Conservation (phyloP, 2,113 vertebrate genomes). For the Silurus glanis region DNA sequence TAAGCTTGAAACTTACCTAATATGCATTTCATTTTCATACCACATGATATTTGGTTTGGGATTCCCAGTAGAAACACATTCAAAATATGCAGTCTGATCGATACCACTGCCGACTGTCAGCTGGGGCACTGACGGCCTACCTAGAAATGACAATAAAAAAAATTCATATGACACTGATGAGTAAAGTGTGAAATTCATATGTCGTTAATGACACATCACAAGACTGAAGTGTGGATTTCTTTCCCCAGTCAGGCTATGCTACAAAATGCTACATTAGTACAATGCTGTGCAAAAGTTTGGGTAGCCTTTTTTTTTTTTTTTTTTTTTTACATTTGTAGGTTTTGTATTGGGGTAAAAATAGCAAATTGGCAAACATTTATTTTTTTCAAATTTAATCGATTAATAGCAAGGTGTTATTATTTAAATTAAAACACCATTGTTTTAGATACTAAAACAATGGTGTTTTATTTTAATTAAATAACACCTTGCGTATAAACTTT, state of each 20-base stretch:
- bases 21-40: constrained; percentile 48
- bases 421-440: too few species aligned
- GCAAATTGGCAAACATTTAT: background rate
- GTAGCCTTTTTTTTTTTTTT: background rate
- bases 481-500: too few species aligned
- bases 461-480: too few species aligned
- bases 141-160: constrained; percentile 49
- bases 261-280: constrained; percentile 2
- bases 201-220: background rate
- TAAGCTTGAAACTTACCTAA: constrained; percentile 1
- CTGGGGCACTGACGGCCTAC: constrained; percentile 60
- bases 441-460: too few species aligned
- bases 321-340: background rate
- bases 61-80: constrained; percentile 75
- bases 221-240: background rate
- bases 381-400: background rate
- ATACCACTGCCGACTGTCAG: rapidly evolving
- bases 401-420: background rate
- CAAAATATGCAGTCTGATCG: rapidly evolving
- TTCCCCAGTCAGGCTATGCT: too few species aligned
- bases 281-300: background rate
- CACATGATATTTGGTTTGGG: constrained; percentile 74
- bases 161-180: too few species aligned
- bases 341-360: background rate
- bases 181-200: background rate